Percentiles rank a stretch among this genome's conserved stretches.
Evolutionary conservation across 2,113 vertebrate genomes (phyloP).

Genomic region (Chionis minor): DNA sequence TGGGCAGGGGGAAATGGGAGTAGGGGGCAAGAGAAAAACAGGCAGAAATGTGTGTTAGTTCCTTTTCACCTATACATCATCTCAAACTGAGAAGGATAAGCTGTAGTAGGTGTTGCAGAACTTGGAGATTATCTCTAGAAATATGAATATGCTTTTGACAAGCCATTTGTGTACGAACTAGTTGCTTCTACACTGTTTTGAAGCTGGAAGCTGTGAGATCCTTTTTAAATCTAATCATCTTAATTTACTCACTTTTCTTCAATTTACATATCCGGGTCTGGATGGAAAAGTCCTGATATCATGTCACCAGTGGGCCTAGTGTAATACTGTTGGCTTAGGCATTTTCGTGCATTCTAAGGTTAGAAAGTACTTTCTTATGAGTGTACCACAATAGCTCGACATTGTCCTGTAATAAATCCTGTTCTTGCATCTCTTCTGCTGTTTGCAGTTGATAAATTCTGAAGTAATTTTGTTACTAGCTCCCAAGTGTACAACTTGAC

Average conservation of each 20-base stretch:
- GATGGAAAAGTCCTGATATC: not conserved
- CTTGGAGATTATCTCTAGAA: not conserved
- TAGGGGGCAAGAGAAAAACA: not conserved
- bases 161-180: not conserved
- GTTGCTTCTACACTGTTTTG: not conserved
- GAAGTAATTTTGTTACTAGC: not conserved
- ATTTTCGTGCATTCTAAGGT: not conserved
- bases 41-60: not conserved
- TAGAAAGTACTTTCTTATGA: not conserved
- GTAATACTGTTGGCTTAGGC: not conserved
- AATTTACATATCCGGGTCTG: not conserved
- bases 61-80: not conserved
- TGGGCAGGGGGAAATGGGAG: not conserved
- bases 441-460: not conserved
- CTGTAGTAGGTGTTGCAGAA: not conserved
- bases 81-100: not conserved
- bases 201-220: not conserved
- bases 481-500: not conserved
- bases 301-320: not conserved
- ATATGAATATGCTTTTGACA: not conserved
- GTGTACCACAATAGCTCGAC: not conserved
- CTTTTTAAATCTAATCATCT: not conserved
- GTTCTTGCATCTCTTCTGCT: not conserved
- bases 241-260: not conserved
- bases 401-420: not conserved